A percentile compares a stretch with the other conserved stretches of the same genome.
Conservation (phyloP, 1,140 invertebrate species). For the Pseudobourletiella spinata region DNA sequence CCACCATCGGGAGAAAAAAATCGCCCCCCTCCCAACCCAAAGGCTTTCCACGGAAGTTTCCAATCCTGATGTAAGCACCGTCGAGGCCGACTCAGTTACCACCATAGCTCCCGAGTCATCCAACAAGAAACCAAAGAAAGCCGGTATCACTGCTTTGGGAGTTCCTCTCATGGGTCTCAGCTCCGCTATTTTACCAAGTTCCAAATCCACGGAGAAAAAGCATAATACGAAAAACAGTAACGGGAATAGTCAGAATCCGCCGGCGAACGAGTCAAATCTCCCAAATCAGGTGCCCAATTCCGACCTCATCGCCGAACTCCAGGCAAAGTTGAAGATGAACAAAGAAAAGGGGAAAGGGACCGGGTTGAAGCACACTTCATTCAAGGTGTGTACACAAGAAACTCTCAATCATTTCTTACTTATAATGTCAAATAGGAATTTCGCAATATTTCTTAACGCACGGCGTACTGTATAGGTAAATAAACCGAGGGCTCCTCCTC, state of each 20-base stretch:
- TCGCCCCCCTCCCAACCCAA: not conserved
- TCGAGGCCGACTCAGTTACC: too few relatives aligned
- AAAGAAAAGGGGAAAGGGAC: constrained; percentile 5
- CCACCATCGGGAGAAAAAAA: constrained; percentile 2
- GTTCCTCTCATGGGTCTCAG: constrained; percentile 22
- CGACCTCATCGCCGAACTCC: constrained; percentile 33
- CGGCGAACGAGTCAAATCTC: constrained; percentile 21
- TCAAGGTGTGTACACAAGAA: not conserved
- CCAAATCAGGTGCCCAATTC: constrained; percentile 32
- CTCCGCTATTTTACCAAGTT: not conserved
- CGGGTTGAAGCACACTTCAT: not conserved
- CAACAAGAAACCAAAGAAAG: not conserved
- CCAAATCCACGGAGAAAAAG: not conserved
- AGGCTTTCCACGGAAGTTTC: not conserved
- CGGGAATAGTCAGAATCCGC: not conserved
- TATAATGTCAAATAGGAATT: too few relatives aligned
- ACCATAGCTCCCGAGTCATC: not conserved
- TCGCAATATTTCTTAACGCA: too few relatives aligned
- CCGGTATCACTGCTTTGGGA: constrained; percentile 4
- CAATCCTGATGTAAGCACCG: too few relatives aligned
- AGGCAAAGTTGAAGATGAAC: constrained; percentile 31
- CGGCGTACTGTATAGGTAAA: constrained; percentile 19
- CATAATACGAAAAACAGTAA: not conserved
- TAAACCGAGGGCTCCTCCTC: constrained; percentile 34
- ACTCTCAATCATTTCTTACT: not conserved